Evolutionary conservation across 1,140 invertebrate species (phyloP).

Genomic region (Bombus terrestris): DNA sequence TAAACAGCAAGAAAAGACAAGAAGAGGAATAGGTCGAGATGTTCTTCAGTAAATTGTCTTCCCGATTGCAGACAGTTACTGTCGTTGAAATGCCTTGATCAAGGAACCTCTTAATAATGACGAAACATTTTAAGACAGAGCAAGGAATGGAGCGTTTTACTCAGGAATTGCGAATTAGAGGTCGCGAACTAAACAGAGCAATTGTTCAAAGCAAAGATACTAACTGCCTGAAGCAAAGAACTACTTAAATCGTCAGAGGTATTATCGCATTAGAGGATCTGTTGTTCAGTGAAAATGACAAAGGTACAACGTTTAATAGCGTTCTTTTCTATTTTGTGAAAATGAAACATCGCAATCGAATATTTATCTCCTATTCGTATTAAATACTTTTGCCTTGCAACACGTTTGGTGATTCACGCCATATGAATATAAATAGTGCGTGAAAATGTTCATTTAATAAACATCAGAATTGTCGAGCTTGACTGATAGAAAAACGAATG

Average conservation of each 20-base stretch:
- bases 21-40: no score
- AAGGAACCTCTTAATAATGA: constrained; percentile 19
- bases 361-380: background rate
- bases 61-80: background rate
- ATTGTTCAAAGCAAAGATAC: background rate
- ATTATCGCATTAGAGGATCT: background rate
- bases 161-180: background rate
- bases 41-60: background rate
- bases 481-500: no score
- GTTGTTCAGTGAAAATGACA: background rate
- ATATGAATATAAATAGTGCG: no score
- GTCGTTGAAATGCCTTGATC: constrained; percentile 17
- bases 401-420: no score
- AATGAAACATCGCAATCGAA: no score
- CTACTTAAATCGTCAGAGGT: background rate
- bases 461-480: no score
- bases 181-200: background rate
- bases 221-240: background rate
- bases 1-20: background rate
- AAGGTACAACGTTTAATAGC: background rate
- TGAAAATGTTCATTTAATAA: no score
- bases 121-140: background rate
- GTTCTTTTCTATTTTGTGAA: background rate
- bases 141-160: background rate
- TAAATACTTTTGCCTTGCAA: no score